These are phyloP conservation scores for Microplitis deprimator DNA, from an alignment of 2,888 invertebrate species.

Conservation along the genomic window DNA sequence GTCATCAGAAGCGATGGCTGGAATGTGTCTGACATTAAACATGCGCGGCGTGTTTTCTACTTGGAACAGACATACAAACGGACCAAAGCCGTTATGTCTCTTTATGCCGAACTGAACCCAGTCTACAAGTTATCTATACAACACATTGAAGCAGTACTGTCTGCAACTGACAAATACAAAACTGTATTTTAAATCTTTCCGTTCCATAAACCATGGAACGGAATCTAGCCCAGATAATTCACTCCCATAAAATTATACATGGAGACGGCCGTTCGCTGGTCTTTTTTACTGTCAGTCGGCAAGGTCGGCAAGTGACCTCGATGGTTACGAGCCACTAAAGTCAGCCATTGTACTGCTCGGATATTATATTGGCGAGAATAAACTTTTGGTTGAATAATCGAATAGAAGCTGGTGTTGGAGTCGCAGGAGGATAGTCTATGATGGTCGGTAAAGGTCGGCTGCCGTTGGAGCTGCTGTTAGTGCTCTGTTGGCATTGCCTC, in stretches of 20 bases:
- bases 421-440: constrained; percentile 21
- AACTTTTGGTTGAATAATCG: background rate
- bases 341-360: background rate
- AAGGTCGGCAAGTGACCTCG: constrained; percentile 57
- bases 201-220: constrained; percentile 26
- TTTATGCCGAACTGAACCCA: constrained; percentile 61
- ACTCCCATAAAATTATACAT: background rate
- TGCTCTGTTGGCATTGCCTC: constrained; percentile 12
- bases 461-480: constrained; percentile 32
- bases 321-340: constrained; percentile 10
- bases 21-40: constrained; percentile 78
- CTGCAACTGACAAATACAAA: background rate
- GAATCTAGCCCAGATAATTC: constrained; percentile 3
- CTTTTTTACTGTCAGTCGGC: constrained; percentile 49
- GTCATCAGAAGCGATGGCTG: constrained; percentile 68
- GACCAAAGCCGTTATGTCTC: constrained; percentile 66
- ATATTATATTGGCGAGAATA: too few relatives aligned
- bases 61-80: constrained; percentile 73
- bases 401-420: too few relatives aligned
- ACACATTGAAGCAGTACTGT: background rate
- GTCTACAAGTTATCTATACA: constrained; percentile 45
- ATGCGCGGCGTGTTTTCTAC: constrained; percentile 75
- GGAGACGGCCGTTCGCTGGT: background rate
- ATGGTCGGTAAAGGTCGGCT: constrained; percentile 32
- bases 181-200: background rate